Evolutionary conservation across 2,113 vertebrate species (phyloP).

Genomic region (Gnathonemus echidnorhynchus): DNA sequence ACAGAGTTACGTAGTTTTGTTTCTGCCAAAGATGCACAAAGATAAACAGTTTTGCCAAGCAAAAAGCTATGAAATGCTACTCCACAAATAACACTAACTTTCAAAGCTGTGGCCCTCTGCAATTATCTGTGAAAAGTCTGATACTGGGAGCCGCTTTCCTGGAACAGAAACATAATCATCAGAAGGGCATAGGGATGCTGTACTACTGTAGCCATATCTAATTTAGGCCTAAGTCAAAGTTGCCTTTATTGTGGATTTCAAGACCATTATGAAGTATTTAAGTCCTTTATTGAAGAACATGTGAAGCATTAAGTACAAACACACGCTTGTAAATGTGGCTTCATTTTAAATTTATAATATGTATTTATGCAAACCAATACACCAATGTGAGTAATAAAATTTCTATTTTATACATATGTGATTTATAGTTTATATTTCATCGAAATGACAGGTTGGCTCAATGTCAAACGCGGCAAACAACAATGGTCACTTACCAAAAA

Average conservation of each 20-base stretch:
- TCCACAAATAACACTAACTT: neutral
- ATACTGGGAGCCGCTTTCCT: neutral
- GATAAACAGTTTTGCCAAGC: neutral
- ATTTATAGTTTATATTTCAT: slow-evolving; percentile 4
- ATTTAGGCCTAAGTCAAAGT: neutral
- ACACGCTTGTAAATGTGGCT: neutral
- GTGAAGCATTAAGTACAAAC: neutral
- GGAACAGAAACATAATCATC: neutral
- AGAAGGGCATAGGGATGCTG: neutral
- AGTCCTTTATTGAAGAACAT: neutral
- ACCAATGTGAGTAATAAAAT: neutral
- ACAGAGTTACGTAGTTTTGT: neutral
- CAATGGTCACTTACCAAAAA: slow-evolving; percentile 38
- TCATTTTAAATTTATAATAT: neutral
- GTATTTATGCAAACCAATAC: slow-evolving; percentile 1
- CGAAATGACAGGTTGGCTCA: slow-evolving; percentile 18
- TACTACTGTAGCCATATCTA: neutral
- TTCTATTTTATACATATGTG: neutral
- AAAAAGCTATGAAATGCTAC: neutral
- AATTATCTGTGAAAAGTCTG: neutral
- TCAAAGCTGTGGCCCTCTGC: neutral
- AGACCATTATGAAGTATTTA: neutral
- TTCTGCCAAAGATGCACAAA: neutral
- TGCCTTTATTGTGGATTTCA: neutral
- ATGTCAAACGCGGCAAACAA: slow-evolving; percentile 57